Percentiles rank a stretch among this genome's conserved stretches.
phyloP scores from a whole-genome alignment of 2,113 vertebrate genomes.

The Eira barbara region DNA sequence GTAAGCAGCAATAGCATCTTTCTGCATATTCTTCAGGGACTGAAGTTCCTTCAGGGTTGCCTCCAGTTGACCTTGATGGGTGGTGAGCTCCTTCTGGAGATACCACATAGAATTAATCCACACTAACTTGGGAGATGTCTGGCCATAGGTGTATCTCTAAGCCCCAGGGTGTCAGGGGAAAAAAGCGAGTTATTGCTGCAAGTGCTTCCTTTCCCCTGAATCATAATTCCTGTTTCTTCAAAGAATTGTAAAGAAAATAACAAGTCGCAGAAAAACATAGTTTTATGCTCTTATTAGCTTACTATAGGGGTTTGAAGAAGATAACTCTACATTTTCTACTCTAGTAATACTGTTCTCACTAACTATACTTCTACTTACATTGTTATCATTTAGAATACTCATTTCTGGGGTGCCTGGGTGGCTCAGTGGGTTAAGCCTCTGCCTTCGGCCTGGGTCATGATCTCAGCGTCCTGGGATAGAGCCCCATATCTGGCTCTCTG shows the following conservation, averaged over 20 bases:
- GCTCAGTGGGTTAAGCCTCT: too few species aligned
- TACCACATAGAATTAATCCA: slow-evolving; percentile 23
- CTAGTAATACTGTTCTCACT: not conserved
- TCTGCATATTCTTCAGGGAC: not conserved
- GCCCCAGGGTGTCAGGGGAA: not conserved
- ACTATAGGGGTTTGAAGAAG: not conserved
- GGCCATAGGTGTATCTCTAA: not conserved
- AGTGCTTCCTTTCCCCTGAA: not conserved
- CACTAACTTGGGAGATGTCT: not conserved
- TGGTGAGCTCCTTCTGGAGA: slow-evolving; percentile 55
- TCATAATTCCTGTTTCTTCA: not conserved
- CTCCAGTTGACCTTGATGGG: slow-evolving; percentile 29
- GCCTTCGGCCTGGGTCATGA: too few species aligned
- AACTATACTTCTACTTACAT: not conserved
- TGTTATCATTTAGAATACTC: not conserved
- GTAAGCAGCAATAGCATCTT: slow-evolving; percentile 26
- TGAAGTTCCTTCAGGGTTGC: slow-evolving; percentile 49
- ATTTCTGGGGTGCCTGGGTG: not conserved
- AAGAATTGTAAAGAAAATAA: not conserved
- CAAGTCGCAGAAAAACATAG: not conserved
- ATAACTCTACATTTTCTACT: not conserved
- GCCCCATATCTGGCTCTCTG: too few species aligned
- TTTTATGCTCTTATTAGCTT: not conserved
- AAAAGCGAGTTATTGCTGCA: not conserved
- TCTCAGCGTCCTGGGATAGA: too few species aligned